Evolutionary conservation across 1,140 invertebrate species (phyloP), one percentile per base, ranked within the genome.

Genomic region (Chrysomallon squamiferum): DNA sequence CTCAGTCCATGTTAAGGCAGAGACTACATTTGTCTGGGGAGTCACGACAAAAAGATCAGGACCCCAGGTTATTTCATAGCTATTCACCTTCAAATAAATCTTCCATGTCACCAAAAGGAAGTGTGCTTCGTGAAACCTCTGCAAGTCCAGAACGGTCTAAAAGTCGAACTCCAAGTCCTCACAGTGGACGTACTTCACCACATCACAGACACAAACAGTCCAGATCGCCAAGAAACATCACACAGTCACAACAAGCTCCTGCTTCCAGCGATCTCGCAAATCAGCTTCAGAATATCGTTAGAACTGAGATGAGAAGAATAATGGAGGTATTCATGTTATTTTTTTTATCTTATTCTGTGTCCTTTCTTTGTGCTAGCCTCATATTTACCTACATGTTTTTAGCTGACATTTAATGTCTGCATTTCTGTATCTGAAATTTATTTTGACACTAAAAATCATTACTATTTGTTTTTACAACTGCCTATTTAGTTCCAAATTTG

Each of bases 241-340:
- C n/a, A 15, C 20, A 22, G n/a, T 41, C 60, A 27, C 35, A 38
- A 38, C 35, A 38, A 38, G 35, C 15, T 5, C 41, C n/a, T 59
- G 50, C 47, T 20, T 69, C 67, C 22, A 57, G 62, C 13, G 73
- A 76, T 60, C 29, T 83, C n/a, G 79, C 77, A n/a, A 35, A 62
- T 50, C 74, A 81, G 58, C 52, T 83, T 47, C 78, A 83, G 63
- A 35, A 66, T 25, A 72, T 81, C 45, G 75, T 83, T 2, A 65
- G 79, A 41, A 70, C 72, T 35, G 81, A 83, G 72, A 65, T 83
- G 49, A 70, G 79, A 25, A 76, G 72, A 59, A 83, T 83, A 35
- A 76, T 83, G 73, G 74, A 81, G 72, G 81, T 82, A 59, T 59
- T 69, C 38, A 6, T 45, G n/a, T n/a, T n/a, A n/a, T n/a, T n/a